phyloP scores from a whole-genome alignment of 2,113 vertebrate species.

The Clupea harengus region DNA sequence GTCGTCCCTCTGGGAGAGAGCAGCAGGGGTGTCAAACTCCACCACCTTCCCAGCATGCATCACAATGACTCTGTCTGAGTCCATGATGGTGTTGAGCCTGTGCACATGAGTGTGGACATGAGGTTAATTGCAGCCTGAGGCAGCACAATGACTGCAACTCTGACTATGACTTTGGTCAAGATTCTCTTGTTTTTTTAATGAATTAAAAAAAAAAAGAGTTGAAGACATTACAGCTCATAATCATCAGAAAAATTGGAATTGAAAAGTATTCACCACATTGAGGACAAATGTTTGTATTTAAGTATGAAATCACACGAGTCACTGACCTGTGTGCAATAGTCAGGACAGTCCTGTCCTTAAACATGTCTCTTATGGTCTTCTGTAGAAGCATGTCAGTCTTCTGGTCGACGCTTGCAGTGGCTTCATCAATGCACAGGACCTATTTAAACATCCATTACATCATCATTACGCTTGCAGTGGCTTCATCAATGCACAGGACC shows the following conservation, averaged over 20 bases:
- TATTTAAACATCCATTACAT: conserved; percentile 40
- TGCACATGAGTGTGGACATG: background rate
- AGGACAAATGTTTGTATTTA: background rate
- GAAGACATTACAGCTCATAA: background rate
- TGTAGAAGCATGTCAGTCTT: conserved; percentile 91
- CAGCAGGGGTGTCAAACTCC: conserved; percentile 82
- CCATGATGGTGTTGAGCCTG: conserved; percentile 93
- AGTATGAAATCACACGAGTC: background rate
- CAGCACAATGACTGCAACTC: background rate
- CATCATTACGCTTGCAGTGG: conserved; percentile 83
- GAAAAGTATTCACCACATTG: no score
- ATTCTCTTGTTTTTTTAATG: background rate
- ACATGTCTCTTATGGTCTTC: conserved; percentile 83
- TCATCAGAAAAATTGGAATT: background rate
- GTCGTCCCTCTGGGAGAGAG: conserved; percentile 70
- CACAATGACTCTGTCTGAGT: conserved; percentile 89
- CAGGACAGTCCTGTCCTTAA: conserved; percentile 84
- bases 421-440: conserved; percentile 93
- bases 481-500: conserved; percentile 93
- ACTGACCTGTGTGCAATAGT: conserved; percentile 91
- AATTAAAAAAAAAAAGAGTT: no score
- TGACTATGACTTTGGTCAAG: background rate
- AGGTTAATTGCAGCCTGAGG: background rate
- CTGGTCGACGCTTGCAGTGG: conserved; percentile 94
- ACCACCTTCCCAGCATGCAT: conserved; percentile 85